Percentiles rank a stretch among this genome's conserved stretches.
phyloP scores from a whole-genome alignment of 2,113 vertebrate species.

The Carollia perspicillata region DNA sequence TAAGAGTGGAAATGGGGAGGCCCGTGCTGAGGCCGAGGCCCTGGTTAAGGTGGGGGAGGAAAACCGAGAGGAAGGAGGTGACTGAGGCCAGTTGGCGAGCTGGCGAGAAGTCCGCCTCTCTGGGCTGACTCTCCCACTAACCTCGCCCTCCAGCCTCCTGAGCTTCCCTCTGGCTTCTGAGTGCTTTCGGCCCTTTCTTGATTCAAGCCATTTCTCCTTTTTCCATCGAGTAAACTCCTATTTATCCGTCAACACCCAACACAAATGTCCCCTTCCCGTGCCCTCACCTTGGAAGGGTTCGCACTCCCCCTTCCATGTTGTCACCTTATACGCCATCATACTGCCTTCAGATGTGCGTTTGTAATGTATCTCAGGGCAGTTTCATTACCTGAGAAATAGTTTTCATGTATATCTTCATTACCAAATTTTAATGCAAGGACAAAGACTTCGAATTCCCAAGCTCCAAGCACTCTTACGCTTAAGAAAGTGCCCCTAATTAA shows the following conservation, averaged over 20 bases:
- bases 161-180: background rate
- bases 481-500: background rate
- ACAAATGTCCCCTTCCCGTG: background rate
- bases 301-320: background rate
- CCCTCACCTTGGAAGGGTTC: background rate
- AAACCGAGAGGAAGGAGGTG: rapidly evolving
- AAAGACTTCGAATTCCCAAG: background rate
- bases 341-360: background rate
- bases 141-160: background rate
- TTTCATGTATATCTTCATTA: background rate
- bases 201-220: background rate
- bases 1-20: background rate
- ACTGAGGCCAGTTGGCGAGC: rapidly evolving
- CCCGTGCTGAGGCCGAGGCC: too few relatives aligned
- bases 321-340: background rate
- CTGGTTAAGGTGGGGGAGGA: background rate
- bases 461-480: background rate
- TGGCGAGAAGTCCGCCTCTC: background rate
- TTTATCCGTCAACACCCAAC: background rate
- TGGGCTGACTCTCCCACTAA: background rate
- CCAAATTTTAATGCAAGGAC: background rate
- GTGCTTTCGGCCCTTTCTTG: background rate
- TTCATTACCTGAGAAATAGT: background rate
- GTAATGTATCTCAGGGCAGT: background rate
- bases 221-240: background rate